Conservation (phyloP, 2,797 vertebrate genomes). For the Myripristis murdjan region DNA sequence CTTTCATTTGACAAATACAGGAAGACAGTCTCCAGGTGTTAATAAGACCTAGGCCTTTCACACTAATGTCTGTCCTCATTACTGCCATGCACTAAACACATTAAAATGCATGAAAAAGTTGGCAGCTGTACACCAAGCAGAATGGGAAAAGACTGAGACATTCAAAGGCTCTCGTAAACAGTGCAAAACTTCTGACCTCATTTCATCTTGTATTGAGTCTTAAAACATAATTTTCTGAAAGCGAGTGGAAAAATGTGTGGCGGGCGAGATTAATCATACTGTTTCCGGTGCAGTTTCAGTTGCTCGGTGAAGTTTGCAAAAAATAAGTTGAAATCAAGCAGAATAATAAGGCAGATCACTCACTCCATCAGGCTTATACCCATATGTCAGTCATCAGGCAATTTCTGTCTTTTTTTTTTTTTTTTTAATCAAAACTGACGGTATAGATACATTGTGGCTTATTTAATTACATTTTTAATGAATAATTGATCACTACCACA, state of each 20-base stretch:
- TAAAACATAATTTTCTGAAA: background rate
- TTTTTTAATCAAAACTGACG: too few species aligned
- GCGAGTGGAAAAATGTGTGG: background rate
- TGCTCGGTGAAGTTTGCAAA: too few species aligned
- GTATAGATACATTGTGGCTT: too few species aligned
- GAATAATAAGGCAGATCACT: too few species aligned
- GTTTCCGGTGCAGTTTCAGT: background rate
- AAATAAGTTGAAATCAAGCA: too few species aligned
- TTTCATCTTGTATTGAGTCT: slow-evolving; percentile 25
- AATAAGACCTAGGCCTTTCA: background rate
- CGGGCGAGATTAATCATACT: background rate
- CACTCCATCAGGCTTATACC: too few species aligned
- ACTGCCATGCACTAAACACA: slow-evolving; percentile 17
- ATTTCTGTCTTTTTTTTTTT: too few species aligned
- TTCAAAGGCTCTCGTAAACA: slow-evolving; percentile 24
- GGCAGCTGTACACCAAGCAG: background rate
- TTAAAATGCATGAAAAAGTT: slow-evolving; percentile 11
- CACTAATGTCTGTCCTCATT: slow-evolving; percentile 27
- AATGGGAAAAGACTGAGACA: slow-evolving; percentile 26
- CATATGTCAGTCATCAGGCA: too few species aligned
- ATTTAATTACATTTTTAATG: too few species aligned
- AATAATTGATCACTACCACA: too few species aligned
- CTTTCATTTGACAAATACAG: slow-evolving; percentile 36
- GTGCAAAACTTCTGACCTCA: slow-evolving; percentile 5
- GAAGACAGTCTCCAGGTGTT: slow-evolving; percentile 11